Conservation (phyloP, 2,797 vertebrate genomes). For the Parotocinclus haroldoi region DNA sequence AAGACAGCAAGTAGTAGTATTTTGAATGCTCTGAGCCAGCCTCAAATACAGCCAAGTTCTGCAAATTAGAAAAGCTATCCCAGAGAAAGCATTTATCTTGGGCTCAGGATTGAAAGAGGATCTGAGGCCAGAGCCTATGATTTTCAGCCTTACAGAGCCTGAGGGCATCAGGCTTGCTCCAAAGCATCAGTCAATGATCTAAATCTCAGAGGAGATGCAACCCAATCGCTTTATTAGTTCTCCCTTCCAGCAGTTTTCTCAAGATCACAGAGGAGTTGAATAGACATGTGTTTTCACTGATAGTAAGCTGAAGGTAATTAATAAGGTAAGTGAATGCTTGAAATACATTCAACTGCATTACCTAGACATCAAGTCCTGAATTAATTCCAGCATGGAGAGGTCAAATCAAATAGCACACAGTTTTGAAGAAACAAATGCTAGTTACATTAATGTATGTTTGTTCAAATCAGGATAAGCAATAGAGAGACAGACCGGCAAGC, state of each 20-base stretch:
- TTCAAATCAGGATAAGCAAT: not conserved
- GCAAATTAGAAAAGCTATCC: slow-evolving; percentile 25
- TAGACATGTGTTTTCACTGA: slow-evolving; percentile 33
- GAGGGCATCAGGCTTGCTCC: slow-evolving; percentile 24
- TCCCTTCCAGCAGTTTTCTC: slow-evolving; percentile 18
- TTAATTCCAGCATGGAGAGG: not conserved
- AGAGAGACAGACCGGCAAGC: not conserved
- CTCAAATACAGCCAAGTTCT: slow-evolving; percentile 33
- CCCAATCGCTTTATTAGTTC: slow-evolving; percentile 28
- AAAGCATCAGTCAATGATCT: slow-evolving; percentile 27
- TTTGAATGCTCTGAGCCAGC: slow-evolving; percentile 26
- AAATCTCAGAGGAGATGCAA: slow-evolving; percentile 38
- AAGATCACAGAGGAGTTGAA: slow-evolving; percentile 34
- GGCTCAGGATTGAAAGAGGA: slow-evolving; percentile 27
- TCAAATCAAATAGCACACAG: not conserved
- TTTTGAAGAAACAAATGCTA: not conserved
- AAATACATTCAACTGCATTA: slow-evolving; percentile 4
- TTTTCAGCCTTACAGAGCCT: slow-evolving; percentile 32
- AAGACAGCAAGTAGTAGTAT: slow-evolving; percentile 22
- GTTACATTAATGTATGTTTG: slow-evolving; percentile 1
- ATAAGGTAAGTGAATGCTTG: slow-evolving; percentile 2
- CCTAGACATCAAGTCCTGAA: slow-evolving; percentile 9
- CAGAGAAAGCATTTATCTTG: slow-evolving; percentile 33
- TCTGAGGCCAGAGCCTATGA: slow-evolving; percentile 38
- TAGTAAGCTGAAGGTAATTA: slow-evolving; percentile 26